Base-by-base conservation (phyloP, 2,797 vertebrate species). In the Parauchenoglanis ngamensis region DNA sequence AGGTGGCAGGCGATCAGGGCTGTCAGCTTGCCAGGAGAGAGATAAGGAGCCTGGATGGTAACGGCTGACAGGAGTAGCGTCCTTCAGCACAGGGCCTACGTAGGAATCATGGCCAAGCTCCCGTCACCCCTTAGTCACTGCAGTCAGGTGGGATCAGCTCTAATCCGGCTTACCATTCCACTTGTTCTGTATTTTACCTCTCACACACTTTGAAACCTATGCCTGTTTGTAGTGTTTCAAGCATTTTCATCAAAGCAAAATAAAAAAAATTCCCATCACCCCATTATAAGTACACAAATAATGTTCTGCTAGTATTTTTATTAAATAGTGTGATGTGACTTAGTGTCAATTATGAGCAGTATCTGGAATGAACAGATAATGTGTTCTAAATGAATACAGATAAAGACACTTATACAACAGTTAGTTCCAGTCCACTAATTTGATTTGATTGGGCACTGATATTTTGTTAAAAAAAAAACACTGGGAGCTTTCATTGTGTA, bases 1-100 rank as follows among this genome's bases (percentile, higher is more conserved):
- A 91, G 88, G 89, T 91, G 90, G 91, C 91, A 90, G 91, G 87
- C 67, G 63, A 88, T 89, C 89, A 90, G 89, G 87, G 68, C 88
- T 90, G 90, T 89, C 90, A 85, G 86, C 76, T 83, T 89, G 88
- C 89, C 86, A 87, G 84, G 88, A 77, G 57, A 56, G 85, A 91
- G 91, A 91, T 90, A 91, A 91, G 88, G 87, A 89, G 84, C 80
- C 79, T 52, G 87, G 88, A 89, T 88, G 87, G 88, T 86, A 89
- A 87, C 76, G 89, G 84, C 88, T 89, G 85, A 88, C 91, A 89
- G 84, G 78, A 86, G 88, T 83, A n/a, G 52, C 73, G 82, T 90
- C 88, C 91, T 90, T 89, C 90, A 90, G 73, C 68, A 85, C 76
- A 88, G 81, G 57, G 70, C 73, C 87, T 87, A 73, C 65, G 54